Evolutionary conservation across 2,797 vertebrate species (phyloP), one percentile per base, ranked within the genome.

Genomic region (Onychomys torridus): DNA sequence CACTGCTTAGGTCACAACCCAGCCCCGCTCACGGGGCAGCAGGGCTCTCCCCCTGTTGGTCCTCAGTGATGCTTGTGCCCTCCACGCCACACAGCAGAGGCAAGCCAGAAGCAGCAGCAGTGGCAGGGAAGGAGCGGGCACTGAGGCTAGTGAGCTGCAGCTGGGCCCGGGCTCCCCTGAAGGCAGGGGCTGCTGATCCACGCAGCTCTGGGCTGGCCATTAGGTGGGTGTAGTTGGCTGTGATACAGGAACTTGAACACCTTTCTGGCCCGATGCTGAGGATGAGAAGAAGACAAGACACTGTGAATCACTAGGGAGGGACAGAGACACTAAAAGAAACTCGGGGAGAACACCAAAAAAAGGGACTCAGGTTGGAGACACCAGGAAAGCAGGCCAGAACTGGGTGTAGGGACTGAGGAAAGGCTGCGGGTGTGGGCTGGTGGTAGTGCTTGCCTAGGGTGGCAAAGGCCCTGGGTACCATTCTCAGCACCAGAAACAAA

Each of bases 211-310:
- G 46, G 49, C 89, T 21, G 52, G 88, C 88, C 89, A 2, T 99
- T 99, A 99, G 94, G 98, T 99, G 98, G 98, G 99, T 92, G 98
- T 98, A 6, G 94, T 29, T 65, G 98, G 98, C 97, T 98, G 99
- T 96, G 98, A 98, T 77, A 99, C 99, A 61, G 99, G 98, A 97
- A 99, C 99, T 98, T 99, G 98, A 93, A 99, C 98, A 83, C 99
- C 99, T 98, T 99, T 99, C 98, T 99, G 99, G 98, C 99, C 99
- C 1, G 98, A 96, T 84, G 99, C 99, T 98, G 59, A 71, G 55
- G 90, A 23, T 0, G 34, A 90, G 37, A 94, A 3, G 16, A 23
- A 55, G 25, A 87, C 37, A 84, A 71, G n/a, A 94, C 23, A 91
- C 1, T 13, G 34, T 77, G 49, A 83, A 46, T 90, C 93, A 94